Base-by-base conservation (phyloP, 2,797 vertebrate species). In the Chromis chromis region DNA sequence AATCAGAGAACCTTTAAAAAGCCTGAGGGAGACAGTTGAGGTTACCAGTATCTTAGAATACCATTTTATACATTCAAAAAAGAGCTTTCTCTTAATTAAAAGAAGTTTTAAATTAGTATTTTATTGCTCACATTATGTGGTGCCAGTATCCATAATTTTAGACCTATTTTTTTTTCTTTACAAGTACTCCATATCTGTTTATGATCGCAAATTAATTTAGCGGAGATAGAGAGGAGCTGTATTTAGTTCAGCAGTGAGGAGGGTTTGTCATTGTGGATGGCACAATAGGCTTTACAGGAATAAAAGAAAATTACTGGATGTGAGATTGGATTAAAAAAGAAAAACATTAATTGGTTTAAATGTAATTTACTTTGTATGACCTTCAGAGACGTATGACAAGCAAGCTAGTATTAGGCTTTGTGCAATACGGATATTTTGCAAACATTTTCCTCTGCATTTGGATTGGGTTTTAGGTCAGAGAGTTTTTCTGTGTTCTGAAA, bases 171-270 rank as follows among this genome's bases (percentile, higher is more conserved):
- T 50, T 17, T n/a, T n/a, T 22, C 28, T 1, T 56, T 44, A 7
- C 19, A 40, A 60, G 48, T 33, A n/a, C 21, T 44, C 49, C 7
- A 36, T 53, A 55, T 49, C n/a, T 48, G 36, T 31, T 53, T 42
- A 28, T 48, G 39, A 42, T 31, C 28, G 9, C 31, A 31, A 31
- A 31, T 31, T 7, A 33, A 65, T 56, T 40, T 52, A 31, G 28
- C 28, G 24, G 14, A 31, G 13, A 36, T 42, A 7, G 40, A 57
- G 6, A 56, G 27, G 16, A 11, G 19, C 36, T 16, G 24, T 40
- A 49, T 33, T 40, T 16, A 53, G n/a, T 62, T 60, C 36, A 65
- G 31, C 31, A 21, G 16, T 19, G 44, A 59, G 58, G 36, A 59
- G 58, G 36, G 48, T 54, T 14, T 58, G 28, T 64, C 14, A 56